Base-by-base conservation (phyloP, 2,888 invertebrate genomes). In the Parascotia fuliginaria region DNA sequence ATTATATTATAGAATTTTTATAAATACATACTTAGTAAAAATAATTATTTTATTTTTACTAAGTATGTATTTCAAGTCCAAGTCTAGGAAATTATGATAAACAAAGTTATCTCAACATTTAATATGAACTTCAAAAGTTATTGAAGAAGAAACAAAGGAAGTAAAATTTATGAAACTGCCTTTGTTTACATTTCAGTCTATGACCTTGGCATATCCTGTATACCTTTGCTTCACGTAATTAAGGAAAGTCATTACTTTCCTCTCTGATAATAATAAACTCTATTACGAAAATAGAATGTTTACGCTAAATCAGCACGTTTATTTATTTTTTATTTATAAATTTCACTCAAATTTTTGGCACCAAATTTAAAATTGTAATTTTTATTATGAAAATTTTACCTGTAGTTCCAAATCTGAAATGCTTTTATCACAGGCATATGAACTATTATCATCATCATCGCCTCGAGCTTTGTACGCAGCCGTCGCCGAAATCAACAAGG, bases 321-420 rank as follows among this genome's bases (percentile, higher is more conserved):
- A 19, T 19, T 19, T 3, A 19, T 19, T 3, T 19, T 2, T 3
- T 19, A 19, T 19, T 19, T 3, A 19, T 19, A 19, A 19, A 19
- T 19, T 19, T 19, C 19, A 19, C 2, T 19, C 19, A 19, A 19
- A 19, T 19, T 5, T 3, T 2, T 19, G 19, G 19, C 19, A 19
- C 19, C 19, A 19, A 19, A 19, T 19, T 19, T 5, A 19, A 19
- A 19, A 3, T 19, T 19, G 19, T 19, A 19, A 19, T 2, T 15
- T 9, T 3, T 16, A 33, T 24, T 32, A 11, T 24, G 14, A 9
- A 32, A 15, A 29, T 4, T 7, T 34, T 75, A 91, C 92, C 88
- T 87, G 72, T 43, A 92, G 58, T 14, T 92, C 87, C 31, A 81
- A 80, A 55, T 92, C 89, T 0, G 85, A 76, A 19, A 92, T 88